Evolutionary conservation across 2,888 invertebrate genomes (phyloP).

Genomic region (Cataglyphis altisquamis): DNA sequence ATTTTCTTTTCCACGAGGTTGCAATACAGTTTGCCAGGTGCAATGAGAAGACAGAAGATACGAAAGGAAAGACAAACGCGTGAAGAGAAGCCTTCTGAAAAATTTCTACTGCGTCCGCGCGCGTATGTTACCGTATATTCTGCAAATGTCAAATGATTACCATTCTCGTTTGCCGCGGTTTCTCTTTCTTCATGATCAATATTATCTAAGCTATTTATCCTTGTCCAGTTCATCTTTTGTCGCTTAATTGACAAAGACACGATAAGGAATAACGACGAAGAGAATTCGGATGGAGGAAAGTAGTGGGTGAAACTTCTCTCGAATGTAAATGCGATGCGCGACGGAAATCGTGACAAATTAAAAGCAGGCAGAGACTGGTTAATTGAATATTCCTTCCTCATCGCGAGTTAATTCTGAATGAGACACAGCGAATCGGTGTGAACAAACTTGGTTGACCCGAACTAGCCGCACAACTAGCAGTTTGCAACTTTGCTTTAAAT

Average conservation of each 20-base stretch:
- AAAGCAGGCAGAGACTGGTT: slow-evolving; percentile 28
- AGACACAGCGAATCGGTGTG: slow-evolving; percentile 7
- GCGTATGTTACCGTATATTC: neutral
- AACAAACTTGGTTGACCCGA: slow-evolving; percentile 18
- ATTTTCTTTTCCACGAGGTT: slow-evolving; percentile 35
- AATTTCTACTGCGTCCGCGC: slow-evolving; percentile 7
- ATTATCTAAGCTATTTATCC: slow-evolving; percentile 4
- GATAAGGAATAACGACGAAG: slow-evolving; percentile 37
- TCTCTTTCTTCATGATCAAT: slow-evolving; percentile 12
- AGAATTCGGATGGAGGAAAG: neutral
- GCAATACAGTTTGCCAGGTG: slow-evolving; percentile 34
- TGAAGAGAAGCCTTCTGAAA: slow-evolving; percentile 19
- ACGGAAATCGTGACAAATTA: slow-evolving; percentile 46
- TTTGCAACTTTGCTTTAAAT: neutral
- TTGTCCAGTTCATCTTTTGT: slow-evolving; percentile 27
- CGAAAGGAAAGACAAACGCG: slow-evolving; percentile 35
- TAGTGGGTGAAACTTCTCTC: slow-evolving; percentile 14
- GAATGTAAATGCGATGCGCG: slow-evolving; percentile 42
- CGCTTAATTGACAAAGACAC: slow-evolving; percentile 36
- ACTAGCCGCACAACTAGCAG: neutral
- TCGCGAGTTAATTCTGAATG: slow-evolving; percentile 10
- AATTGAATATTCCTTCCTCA: slow-evolving; percentile 26
- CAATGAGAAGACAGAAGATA: slow-evolving; percentile 35
- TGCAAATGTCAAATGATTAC: slow-evolving; percentile 42
- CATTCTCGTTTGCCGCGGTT: slow-evolving; percentile 4